A percentile compares a stretch with the other conserved stretches of the same genome.
Conservation (phyloP, 2,797 vertebrate genomes). For the Passerculus sandwichensis region DNA sequence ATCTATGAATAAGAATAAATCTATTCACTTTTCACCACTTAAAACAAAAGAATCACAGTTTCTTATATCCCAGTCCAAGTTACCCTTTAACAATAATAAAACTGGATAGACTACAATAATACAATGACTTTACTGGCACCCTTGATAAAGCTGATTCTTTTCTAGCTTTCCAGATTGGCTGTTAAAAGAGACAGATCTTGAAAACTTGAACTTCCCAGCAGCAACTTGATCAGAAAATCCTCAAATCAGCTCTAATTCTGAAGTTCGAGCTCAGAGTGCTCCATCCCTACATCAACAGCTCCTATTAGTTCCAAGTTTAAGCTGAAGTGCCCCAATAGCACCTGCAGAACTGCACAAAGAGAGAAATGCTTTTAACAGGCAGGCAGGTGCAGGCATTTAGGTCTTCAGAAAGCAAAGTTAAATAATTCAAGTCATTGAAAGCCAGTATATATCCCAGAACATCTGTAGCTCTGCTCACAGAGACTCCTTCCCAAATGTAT, state of each 20-base stretch:
- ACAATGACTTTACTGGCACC: neutral
- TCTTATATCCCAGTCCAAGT: neutral
- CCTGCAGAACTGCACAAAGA: neutral
- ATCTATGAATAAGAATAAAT: constrained; percentile 23
- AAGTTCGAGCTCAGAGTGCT: neutral
- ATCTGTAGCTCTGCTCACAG: neutral
- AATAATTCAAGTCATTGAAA: neutral
- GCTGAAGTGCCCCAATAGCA: neutral
- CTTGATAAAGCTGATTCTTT: neutral
- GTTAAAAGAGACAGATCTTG: neutral
- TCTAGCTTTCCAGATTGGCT: neutral
- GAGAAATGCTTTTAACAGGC: neutral
- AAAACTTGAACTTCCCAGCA: neutral
- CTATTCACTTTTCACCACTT: neutral
- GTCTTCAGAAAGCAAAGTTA: neutral
- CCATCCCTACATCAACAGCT: neutral
- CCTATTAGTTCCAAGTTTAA: neutral
- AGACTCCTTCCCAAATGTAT: neutral
- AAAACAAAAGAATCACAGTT: neutral
- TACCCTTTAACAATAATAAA: neutral
- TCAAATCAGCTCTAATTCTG: neutral
- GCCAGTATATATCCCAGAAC: neutral
- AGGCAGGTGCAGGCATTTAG: neutral
- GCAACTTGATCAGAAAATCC: neutral
- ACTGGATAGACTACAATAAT: neutral